Evolutionary conservation across 2,797 vertebrate species (phyloP), one percentile per base, ranked within the genome.

Genomic region (Coregonus ussuriensis): DNA sequence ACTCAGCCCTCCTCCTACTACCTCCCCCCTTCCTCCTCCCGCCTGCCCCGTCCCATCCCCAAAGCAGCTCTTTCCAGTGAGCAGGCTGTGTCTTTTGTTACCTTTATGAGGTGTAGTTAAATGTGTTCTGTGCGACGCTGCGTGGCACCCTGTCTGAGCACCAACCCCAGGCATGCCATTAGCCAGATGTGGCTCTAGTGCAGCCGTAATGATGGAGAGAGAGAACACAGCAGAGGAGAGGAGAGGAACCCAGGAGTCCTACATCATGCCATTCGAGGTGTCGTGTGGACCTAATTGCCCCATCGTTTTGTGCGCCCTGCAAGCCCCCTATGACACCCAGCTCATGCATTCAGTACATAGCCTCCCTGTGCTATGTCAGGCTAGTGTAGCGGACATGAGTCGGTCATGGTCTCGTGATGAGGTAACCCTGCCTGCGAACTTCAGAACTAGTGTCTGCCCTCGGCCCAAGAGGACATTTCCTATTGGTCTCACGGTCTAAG

Each of bases 21-120:
- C 82, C 62, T 82, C 35, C 21, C 21, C 31, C 77, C 75, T 14
- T 62, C 81, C 53, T 82, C 31, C 18, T 25, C 25, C 88, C 18
- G 3, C 73, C 81, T 77, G 33, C 29, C 25, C 35, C n/a, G n/a
- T 77, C 79, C 79, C 71, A 18, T 92, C 95, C 92, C 94, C 92
- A 87, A 90, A 95, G 91, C 90, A 81, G 87, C 63, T 73, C 93
- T 94, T 91, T 92, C 94, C 93, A 33, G 87, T 93, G 93, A 94
- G 93, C 94, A 89, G 92, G 89, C 93, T 86, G 91, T 92, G 90
- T 96, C 95, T 96, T 96, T 96, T 97, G 94, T 96, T 96, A 95
- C 93, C 94, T 96, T 96, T 96, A 95, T 94, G 95, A 95, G 95
- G 93, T 94, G 91, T 96, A 95, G 96, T 97, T 96, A 95, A 96